Evolutionary conservation across 2,797 vertebrate genomes (phyloP).

Genomic region (Tadarida brasiliensis): DNA sequence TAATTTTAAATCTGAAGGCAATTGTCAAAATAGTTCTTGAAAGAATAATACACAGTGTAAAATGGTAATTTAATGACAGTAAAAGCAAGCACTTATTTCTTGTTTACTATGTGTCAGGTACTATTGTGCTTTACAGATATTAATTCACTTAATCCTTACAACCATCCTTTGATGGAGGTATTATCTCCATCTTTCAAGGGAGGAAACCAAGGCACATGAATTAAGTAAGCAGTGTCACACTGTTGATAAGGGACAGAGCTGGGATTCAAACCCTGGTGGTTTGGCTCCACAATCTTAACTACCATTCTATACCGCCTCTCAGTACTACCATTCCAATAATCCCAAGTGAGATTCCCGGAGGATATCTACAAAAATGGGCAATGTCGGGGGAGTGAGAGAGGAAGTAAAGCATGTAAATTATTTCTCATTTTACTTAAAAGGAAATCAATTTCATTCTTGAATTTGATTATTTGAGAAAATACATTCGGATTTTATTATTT

Average conservation of each 20-base stretch:
- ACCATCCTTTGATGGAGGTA: background rate
- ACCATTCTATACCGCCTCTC: background rate
- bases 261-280: background rate
- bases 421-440: slow-evolving; percentile 36
- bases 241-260: background rate
- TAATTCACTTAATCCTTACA: slow-evolving; percentile 35
- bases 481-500: slow-evolving; percentile 14
- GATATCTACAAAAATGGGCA: slow-evolving; percentile 10
- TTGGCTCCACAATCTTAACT: slow-evolving; percentile 22
- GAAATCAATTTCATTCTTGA: slow-evolving; percentile 34
- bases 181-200: background rate
- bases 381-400: background rate
- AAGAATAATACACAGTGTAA: slow-evolving; percentile 53
- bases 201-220: slow-evolving; percentile 37
- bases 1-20: slow-evolving; percentile 58
- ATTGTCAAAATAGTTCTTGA: slow-evolving; percentile 47
- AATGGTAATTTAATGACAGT: slow-evolving; percentile 55
- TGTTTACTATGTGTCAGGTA: background rate
- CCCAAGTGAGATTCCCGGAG: background rate
- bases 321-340: background rate
- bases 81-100: slow-evolving; percentile 1
- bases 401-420: background rate
- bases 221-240: background rate
- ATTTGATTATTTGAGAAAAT: slow-evolving; percentile 50
- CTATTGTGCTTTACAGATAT: background rate